Conservation (phyloP, 2,888 invertebrate genomes). For the Nipponacmea schrenckii region DNA sequence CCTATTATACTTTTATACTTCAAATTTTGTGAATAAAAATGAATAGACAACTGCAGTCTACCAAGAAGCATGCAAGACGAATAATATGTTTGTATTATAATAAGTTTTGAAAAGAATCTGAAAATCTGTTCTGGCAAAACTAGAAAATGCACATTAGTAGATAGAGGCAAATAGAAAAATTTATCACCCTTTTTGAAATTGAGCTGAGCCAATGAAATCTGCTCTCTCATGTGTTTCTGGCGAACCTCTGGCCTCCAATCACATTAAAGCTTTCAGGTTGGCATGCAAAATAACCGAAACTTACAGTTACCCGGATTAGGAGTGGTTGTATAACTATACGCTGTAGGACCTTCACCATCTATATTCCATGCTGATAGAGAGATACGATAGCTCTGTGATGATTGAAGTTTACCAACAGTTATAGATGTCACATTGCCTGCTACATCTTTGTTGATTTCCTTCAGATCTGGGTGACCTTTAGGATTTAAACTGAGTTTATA, state of each 20-base stretch:
- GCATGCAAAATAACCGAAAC: conserved; percentile 28
- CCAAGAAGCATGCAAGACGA: too few species aligned
- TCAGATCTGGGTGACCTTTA: conserved; percentile 53
- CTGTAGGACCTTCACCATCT: conserved; percentile 53
- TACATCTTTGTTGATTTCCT: conserved; percentile 40
- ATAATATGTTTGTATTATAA: too few species aligned
- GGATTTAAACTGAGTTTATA: conserved; percentile 81
- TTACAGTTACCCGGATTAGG: conserved; percentile 51
- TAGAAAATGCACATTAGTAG: neutral
- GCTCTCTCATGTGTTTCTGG: conserved; percentile 1
- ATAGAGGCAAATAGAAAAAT: neutral
- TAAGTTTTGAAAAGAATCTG: too few species aligned
- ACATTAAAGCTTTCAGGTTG: conserved; percentile 15
- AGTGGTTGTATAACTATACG: conserved; percentile 42
- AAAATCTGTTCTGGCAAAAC: neutral
- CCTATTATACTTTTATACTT: too few species aligned
- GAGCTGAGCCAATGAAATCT: conserved; percentile 2
- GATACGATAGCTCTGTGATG: conserved; percentile 46
- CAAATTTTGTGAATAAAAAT: too few species aligned
- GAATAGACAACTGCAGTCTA: too few species aligned
- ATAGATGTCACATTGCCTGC: conserved; percentile 45
- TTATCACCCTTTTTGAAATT: conserved; percentile 6
- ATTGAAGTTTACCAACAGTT: conserved; percentile 52
- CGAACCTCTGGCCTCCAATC: conserved; percentile 8
- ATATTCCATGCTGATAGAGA: conserved; percentile 50